Conservation (phyloP, 2,797 vertebrate genomes). For the Microchirus variegatus region DNA sequence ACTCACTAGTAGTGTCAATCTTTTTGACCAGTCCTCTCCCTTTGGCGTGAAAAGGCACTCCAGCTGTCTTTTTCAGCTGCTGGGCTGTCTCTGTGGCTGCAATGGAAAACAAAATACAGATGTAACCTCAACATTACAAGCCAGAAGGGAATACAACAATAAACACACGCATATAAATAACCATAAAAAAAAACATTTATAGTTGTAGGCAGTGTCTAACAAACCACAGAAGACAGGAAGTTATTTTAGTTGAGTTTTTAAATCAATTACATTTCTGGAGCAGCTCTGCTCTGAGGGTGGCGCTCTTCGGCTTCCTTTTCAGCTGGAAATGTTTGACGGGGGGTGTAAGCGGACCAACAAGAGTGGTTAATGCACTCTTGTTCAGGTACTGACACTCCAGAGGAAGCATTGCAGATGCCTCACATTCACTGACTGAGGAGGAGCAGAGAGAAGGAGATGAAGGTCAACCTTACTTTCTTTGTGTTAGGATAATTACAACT, state of each 20-base stretch:
- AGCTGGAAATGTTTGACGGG: constrained; percentile 98
- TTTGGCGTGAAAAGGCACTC: constrained; percentile 97
- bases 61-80: constrained; percentile 96
- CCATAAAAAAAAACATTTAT: no score
- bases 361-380: constrained; percentile 93
- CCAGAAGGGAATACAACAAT: background rate
- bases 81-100: constrained; percentile 96
- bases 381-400: constrained; percentile 98
- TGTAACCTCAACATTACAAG: background rate
- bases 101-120: background rate
- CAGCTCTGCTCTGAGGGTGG: constrained; percentile 95
- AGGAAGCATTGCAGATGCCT: constrained; percentile 95
- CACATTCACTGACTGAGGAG: constrained; percentile 91
- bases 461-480: background rate
- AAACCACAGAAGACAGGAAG: background rate
- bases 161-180: no score
- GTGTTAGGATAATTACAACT: background rate
- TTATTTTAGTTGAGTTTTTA: background rate
- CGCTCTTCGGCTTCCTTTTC: constrained; percentile 97
- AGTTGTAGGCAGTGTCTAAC: background rate
- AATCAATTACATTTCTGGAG: constrained; percentile 93
- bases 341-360: constrained; percentile 95
- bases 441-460: background rate
- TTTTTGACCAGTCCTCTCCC: constrained; percentile 96
- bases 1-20: constrained; percentile 97